phyloP scores from a whole-genome alignment of 2,797 vertebrate species.

The Sebastiscus albofasciatus region DNA sequence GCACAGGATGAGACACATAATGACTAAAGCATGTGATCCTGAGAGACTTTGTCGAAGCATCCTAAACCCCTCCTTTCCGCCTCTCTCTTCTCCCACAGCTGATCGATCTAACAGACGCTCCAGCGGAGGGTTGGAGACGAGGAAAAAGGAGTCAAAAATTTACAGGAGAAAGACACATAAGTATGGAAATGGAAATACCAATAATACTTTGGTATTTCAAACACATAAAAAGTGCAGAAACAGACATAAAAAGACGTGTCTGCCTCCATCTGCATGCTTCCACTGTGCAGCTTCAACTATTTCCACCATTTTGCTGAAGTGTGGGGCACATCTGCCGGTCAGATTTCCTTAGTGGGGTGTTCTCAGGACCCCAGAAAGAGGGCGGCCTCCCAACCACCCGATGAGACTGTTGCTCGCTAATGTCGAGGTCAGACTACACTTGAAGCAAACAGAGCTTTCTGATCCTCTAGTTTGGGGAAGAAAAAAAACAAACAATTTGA shows the following conservation, averaged over 20 bases:
- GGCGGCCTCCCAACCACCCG: constrained; percentile 8
- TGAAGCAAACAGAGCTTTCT: constrained; percentile 2
- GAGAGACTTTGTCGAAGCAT: constrained; percentile 61
- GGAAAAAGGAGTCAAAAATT: constrained; percentile 3
- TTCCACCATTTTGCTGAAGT: constrained; percentile 64
- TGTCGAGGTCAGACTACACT: constrained; percentile 19
- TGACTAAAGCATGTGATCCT: constrained; percentile 76
- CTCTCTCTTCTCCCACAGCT: constrained; percentile 40
- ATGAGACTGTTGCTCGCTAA: constrained; percentile 7
- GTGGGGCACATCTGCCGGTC: constrained; percentile 69
- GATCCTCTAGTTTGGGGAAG: constrained; percentile 7
- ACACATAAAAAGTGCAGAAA: constrained; percentile 18
- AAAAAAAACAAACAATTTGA: neutral
- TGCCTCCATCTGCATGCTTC: constrained; percentile 27
- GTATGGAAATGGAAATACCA: constrained; percentile 35
- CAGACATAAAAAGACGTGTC: neutral
- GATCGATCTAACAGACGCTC: constrained; percentile 66
- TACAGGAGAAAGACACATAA: constrained; percentile 27
- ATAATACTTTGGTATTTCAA: constrained; percentile 24
- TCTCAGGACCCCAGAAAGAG: constrained; percentile 44
- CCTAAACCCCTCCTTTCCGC: constrained; percentile 31
- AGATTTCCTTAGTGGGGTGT: constrained; percentile 55
- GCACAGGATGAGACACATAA: constrained; percentile 63
- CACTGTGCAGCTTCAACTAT: constrained; percentile 35
- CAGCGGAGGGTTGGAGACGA: constrained; percentile 14